Evolutionary conservation across 1,140 invertebrate genomes (phyloP), one percentile per base, ranked within the genome.

Genomic region (Nasonia giraulti): DNA sequence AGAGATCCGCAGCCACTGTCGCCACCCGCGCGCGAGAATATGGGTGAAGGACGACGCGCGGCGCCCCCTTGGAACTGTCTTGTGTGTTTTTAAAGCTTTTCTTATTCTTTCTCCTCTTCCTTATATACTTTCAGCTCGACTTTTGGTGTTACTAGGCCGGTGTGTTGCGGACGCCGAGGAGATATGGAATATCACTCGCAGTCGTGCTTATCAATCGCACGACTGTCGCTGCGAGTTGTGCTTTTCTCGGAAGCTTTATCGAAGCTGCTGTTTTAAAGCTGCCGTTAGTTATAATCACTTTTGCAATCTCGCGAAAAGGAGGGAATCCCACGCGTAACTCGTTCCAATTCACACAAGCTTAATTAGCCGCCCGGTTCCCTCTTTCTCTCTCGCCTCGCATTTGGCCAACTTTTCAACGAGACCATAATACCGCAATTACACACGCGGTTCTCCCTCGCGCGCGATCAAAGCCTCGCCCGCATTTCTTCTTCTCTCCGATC

Each of bases 21-120:
- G 55, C 55, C 55, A 62, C 14, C 55, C 55, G 55, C 20, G 40
- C 40, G 7, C 6, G 40, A 33, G 40, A 77, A 77, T 77, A 50
- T 77, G 44, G 75, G 75, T 77, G 75, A 77, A 77, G 75, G 75
- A 31, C 75, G 75, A 17, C 7, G 6, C 20, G 55, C 14, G 5
- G 73, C 17, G 75, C n/a, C 40, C n/a, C 75, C 17, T 55, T 55
- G 14, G 1, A 55, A 55, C 17, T 20, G 50, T 76, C 27, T 77
- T 74, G 31, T 40, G 17, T 37, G 27, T 37, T 33, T 33, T 37
- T 74, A 10, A 47, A n/a, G 14, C 33, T 77, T 50, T 23, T 50
- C 44, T 50, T 44, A 8, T 10, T 44, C 40, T 44, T 44, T 44
- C 10, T 44, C 10, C 8, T 44, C 40, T 11, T 1, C 40, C 40